A percentile compares a stretch with the other conserved stretches of the same genome.
Evolutionary conservation across 1,140 invertebrate genomes (phyloP).

Genomic region (Helicoverpa zea): DNA sequence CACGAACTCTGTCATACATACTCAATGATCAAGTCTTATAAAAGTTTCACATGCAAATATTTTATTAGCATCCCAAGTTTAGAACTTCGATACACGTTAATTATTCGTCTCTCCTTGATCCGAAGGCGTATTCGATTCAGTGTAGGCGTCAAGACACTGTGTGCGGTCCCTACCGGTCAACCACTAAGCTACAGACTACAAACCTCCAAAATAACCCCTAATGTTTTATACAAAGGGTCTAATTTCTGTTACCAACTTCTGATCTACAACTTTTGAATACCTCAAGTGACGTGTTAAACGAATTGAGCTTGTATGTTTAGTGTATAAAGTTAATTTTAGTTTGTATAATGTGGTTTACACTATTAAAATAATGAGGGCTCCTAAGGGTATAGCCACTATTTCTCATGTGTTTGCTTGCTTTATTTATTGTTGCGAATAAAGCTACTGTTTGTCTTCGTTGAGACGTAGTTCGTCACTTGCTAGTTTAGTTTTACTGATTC

Average conservation of each 20-base stretch:
- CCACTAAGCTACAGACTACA: conserved; percentile 55
- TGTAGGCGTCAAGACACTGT: conserved; percentile 71
- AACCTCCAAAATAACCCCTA: conserved; percentile 57
- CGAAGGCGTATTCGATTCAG: conserved; percentile 54
- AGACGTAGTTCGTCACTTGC: conserved; percentile 60
- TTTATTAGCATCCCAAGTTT: conserved; percentile 49
- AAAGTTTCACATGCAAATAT: conserved; percentile 51
- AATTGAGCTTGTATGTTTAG: conserved; percentile 54
- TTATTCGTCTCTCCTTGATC: conserved; percentile 61
- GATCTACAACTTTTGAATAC: conserved; percentile 61
- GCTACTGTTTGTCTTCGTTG: conserved; percentile 75
- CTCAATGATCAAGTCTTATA: conserved; percentile 11
- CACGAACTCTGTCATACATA: conserved; percentile 26
- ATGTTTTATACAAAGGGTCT: conserved; percentile 29
- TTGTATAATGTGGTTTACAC: conserved; percentile 64
- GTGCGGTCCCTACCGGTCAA: conserved; percentile 75
- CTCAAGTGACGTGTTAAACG: conserved; percentile 31
- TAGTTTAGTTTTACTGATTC: conserved; percentile 45
- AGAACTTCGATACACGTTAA: conserved; percentile 62
- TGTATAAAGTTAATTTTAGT: conserved; percentile 59
- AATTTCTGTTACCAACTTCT: conserved; percentile 53
- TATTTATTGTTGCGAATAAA: conserved; percentile 80
- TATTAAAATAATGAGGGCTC: conserved; percentile 82
- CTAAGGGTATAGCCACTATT: conserved; percentile 80
- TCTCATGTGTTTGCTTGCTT: conserved; percentile 79